Base-by-base conservation (phyloP, 2,888 invertebrate genomes). In the Amaurobius ferox region DNA sequence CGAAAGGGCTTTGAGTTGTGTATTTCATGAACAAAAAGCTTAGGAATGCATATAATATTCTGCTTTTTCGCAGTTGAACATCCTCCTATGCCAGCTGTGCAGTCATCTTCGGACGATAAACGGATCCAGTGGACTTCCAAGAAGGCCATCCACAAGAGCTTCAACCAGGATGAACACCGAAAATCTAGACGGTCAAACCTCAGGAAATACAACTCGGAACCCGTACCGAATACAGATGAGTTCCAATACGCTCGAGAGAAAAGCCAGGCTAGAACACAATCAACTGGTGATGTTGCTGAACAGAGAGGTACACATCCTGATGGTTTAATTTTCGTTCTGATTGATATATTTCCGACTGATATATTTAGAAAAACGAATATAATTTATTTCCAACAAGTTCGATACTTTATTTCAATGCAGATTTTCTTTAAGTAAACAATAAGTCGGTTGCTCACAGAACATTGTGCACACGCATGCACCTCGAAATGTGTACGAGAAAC, bases 181-280 rank as follows among this genome's bases (percentile, higher is more conserved):
- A 16, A 23, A 19, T 40, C 81, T 1, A 16, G 48, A 19, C 66
- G 77, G 6, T 72, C 23, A 13, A 77, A 66, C 13, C 40, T 85
- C 23, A 71, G 83, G 48, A 85, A 85, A 39, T 85, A 85, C 77
- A 77, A 85, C 39, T 85, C 83, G 1, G 83, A 85, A 26, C 83
- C 83, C 0, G 67, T 71, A n/a, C 83, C 83, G 6, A 70, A 76
- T 7, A 68, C 48, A 9, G 68, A 74, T 23, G 55, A 55, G 3
- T 55, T 55, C 23, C 55, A 23, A 1, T 55, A 23, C 11, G 19
- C 55, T 23, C 3, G 55, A 23, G 55, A 55, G 16, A 19, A 55
- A 11, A 55, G 55, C 23, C 23, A 11, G 0, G 19, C n/a, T 0
- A 77, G 66, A 5, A 30, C 64, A 3, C 61, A 28, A 61, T 7